These are phyloP conservation scores for Euthynnus affinis DNA, from an alignment of 2,797 vertebrate genomes.

Conservation along the genomic window DNA sequence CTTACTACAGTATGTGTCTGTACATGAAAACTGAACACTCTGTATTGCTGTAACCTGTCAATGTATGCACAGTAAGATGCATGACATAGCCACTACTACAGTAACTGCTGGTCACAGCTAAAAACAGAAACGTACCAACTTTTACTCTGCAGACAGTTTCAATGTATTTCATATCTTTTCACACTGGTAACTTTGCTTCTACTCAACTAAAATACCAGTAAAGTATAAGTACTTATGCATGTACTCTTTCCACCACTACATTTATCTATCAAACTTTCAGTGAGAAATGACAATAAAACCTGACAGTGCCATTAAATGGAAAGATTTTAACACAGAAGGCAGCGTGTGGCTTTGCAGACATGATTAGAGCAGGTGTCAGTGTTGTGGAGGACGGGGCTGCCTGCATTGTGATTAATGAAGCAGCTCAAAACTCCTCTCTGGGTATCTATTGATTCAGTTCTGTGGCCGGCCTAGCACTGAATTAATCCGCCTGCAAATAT, in stretches of 20 bases:
- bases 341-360: slow-evolving; percentile 50
- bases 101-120: slow-evolving; percentile 4
- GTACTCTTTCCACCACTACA: not conserved
- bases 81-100: too few species aligned
- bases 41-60: slow-evolving; percentile 27
- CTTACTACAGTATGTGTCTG: slow-evolving; percentile 13
- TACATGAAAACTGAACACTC: slow-evolving; percentile 1
- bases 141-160: not conserved
- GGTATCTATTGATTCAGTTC: slow-evolving; percentile 75
- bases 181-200: not conserved
- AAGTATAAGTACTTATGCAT: too few species aligned
- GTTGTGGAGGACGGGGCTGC: slow-evolving; percentile 55
- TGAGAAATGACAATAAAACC: not conserved
- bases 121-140: not conserved
- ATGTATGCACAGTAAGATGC: not conserved
- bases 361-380: slow-evolving; percentile 77
- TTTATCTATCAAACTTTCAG: slow-evolving; percentile 6
- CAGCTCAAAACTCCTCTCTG: slow-evolving; percentile 67
- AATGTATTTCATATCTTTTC: not conserved
- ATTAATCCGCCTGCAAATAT: slow-evolving; percentile 80
- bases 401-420: slow-evolving; percentile 82
- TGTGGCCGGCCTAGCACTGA: slow-evolving; percentile 51
- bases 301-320: slow-evolving; percentile 31
- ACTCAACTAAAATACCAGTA: not conserved
- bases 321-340: slow-evolving; percentile 57